Base-by-base conservation (phyloP, 2,797 vertebrate genomes). In the Sebastes iracundus region DNA sequence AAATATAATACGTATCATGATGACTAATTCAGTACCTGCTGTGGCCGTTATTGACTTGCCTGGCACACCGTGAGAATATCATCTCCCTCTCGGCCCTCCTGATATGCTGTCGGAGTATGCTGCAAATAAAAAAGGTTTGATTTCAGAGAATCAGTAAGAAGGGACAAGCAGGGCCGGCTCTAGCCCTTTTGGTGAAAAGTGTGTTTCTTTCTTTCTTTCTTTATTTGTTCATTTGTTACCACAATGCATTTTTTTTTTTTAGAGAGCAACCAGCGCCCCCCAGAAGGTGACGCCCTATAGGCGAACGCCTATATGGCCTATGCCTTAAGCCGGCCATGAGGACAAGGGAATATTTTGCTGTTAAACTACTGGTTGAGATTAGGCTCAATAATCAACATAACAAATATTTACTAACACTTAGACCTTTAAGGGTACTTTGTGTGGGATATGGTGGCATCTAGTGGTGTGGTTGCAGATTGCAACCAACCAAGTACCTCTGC, bases 21-120 rank as follows among this genome's bases (percentile, higher is more conserved):
- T 75, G 79, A 66, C 62, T 68, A 80, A 74, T 82, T 85, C 38
- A 72, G n/a, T 35, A 32, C 6, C 14, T 66, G 73, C 62, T 68
- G 27, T 53, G 25, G 27, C 74, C 75, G 68, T 58, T 55, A 81
- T 18, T 58, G 65, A 42, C 70, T 75, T 62, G 33, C 33, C 56
- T 35, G 27, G 25, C 64, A 67, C 30, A 28, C 60, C 1, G 3
- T 60, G n/a, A 62, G 2, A 78, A 80, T 62, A 53, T 16, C 5
- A 52, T 79, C 71, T 75, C 28, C 28, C 20, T 59, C 52, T 61
- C 60, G 38, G 68, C 27, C 30, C 38, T 42, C 13, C 38, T 42
- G 38, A 42, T 16, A 42, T 42, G 38, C 13, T 42, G 13, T 42
- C 13, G 13, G 38, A 42, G 38, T 72, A 62, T 27, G 25, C 11